Evolutionary conservation across 92 coral and sea anemone genomes (phyloP).

Genomic region (Pocillopora meandrina): DNA sequence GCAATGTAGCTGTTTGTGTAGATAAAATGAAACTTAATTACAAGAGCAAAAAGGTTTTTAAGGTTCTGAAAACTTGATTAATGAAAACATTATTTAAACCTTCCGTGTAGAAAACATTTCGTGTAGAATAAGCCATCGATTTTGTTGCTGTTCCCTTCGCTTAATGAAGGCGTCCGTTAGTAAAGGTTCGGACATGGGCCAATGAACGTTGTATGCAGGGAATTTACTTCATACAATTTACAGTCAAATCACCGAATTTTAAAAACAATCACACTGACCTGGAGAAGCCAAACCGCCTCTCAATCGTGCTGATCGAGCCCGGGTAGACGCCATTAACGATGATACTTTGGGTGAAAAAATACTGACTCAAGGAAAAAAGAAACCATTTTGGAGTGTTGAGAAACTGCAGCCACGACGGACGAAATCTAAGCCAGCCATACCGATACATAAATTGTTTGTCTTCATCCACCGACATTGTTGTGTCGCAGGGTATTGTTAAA

Average conservation of each 20-base stretch:
- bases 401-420: slow-evolving; percentile 82
- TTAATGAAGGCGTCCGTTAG: too few species aligned
- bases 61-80: too few species aligned
- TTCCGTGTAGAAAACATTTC: too few species aligned
- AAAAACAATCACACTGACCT: slow-evolving; percentile 48
- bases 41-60: too few species aligned
- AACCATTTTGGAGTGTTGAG: slow-evolving; percentile 88
- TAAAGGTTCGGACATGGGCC: too few species aligned
- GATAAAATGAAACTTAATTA: too few species aligned
- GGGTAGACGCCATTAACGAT: slow-evolving; percentile 87
- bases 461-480: not conserved
- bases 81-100: too few species aligned
- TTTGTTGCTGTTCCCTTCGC: too few species aligned
- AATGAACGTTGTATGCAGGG: too few species aligned
- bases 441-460: slow-evolving; percentile 35
- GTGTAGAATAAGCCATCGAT: too few species aligned
- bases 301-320: slow-evolving; percentile 84
- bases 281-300: slow-evolving; percentile 82
- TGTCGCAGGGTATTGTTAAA: not conserved
- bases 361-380: slow-evolving; percentile 71
- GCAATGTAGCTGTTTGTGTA: too few species aligned
- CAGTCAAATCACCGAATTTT: not conserved
- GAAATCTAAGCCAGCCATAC: slow-evolving; percentile 74
- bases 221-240: not conserved
- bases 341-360: slow-evolving; percentile 79